Evolutionary conservation across 1,140 invertebrate species (phyloP), one percentile per base, ranked within the genome.

Genomic region (Nylanderia fulva): DNA sequence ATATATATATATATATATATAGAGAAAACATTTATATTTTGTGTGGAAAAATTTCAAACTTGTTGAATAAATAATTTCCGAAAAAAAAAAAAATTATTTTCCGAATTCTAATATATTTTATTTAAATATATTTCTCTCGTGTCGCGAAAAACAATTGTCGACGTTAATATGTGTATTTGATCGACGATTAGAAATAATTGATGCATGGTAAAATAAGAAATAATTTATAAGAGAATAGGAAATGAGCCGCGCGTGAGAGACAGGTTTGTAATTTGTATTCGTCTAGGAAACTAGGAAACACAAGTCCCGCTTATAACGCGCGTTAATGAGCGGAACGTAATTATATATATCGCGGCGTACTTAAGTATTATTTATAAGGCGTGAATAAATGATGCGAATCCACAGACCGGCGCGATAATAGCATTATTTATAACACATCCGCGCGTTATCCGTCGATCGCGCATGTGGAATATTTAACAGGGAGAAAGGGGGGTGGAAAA

Each of bases 231-330:
- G n/a, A n/a, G n/a, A n/a, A 80, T 80, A 24, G 76, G 5, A 29
- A 54, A 71, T 54, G 24, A 33, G 77, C 24, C 15, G 27, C 13
- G 29, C 11, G 56, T 13, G 36, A 24, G 54, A 33, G 76, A 79
- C 45, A 39, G 24, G 52, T 56, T 48, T 36, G 63, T 33, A 80
- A 80, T 79, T 69, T 69, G 48, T 68, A 69, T 21, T 71, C 45
- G 21, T 79, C 48, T 7, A 48, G 61, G 21, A 68, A 68, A 24
- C 21, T 18, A n/a, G 9, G 24, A 52, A 36, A 69, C 29, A 42
- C 63, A n/a, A 54, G 21, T 4, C 29, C 29, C n/a, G 75, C 33
- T 24, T 18, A 33, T 56, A 18, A 39, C 45, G 13, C 7, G 42
- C 75, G 33, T 27, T 8, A 42, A 36, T n/a, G 58, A 63, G 13